Evolutionary conservation across 1,140 invertebrate species (phyloP), one percentile per base, ranked within the genome.

Genomic region (Paraescarpia echinospica): DNA sequence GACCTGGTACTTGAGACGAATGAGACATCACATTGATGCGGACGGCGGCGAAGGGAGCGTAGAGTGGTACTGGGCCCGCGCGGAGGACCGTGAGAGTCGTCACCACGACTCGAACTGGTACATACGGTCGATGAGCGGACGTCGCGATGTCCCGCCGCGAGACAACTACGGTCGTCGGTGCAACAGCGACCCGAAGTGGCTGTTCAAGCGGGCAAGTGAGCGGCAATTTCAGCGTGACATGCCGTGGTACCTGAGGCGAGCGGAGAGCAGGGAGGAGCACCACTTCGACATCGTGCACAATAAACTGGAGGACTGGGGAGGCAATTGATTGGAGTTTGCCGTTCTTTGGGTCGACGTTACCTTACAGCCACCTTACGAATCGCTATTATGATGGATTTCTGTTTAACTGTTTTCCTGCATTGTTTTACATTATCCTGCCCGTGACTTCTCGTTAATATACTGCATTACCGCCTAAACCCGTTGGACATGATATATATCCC

Each of bases 201-300:
- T 92, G 59, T 92, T 92, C 51, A 6, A 92, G 77, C 92, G 92
- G 41, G 92, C 48, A 18, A 41, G 33, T 27, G 88, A 88, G 59
- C 51, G 92, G 2, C 41, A 92, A 9, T 77, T 92, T 33, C 33
- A 88, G 88, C 51, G 92, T 1, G 77, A 92, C 14, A 88, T 35
- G 92, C 31, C 92, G 51, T 92, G 92, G 92, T 89, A 77, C 88
- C 33, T 88, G 33, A 89, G 33, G 41, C 33, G 92, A 34, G 92
- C 48, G 51, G 92, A 92, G 33, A 33, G 33, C 4, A 33, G 92
- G 12, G 35, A 33, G 33, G 92, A 92, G 18, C 51, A 41, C 14
- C 34, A 90, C 34, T 35, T 35, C 90, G 35, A 90, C 90, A 90
- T 35, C 35, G 18, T 90, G 35, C 34, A 90, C 0, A 31, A 14